Evolutionary conservation across 2,888 invertebrate genomes (phyloP).

Genomic region (Agriopis marginaria): DNA sequence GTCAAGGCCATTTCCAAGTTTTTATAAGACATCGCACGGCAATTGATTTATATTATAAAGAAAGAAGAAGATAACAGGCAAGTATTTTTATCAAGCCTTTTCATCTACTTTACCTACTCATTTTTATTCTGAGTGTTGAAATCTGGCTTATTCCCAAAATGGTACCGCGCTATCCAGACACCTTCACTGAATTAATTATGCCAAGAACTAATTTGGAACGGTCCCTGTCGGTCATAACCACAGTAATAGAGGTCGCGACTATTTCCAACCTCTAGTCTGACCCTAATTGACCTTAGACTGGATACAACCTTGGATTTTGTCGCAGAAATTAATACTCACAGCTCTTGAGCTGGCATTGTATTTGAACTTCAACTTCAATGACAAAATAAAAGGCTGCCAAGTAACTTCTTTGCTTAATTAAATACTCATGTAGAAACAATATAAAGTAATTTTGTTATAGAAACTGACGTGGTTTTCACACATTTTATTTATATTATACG

Average conservation of each 20-base stretch:
- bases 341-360: conserved; percentile 4
- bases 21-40: too few relatives aligned
- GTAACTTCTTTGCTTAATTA: too few relatives aligned
- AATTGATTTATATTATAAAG: not conserved
- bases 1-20: too few relatives aligned
- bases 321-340: conserved; percentile 12
- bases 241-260: conserved; percentile 40
- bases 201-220: conserved; percentile 31
- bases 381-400: not conserved
- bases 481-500: too few relatives aligned
- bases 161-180: conserved; percentile 6
- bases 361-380: conserved; percentile 5
- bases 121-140: conserved; percentile 5
- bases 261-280: conserved; percentile 40
- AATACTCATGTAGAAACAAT: too few relatives aligned
- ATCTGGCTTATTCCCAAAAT: conserved; percentile 20
- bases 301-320: conserved; percentile 33
- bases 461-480: too few relatives aligned
- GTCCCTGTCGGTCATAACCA: conserved; percentile 36
- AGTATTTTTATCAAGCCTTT: not conserved
- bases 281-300: conserved; percentile 42
- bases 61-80: not conserved
- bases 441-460: too few relatives aligned
- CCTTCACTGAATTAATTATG: conserved; percentile 34
- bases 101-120: not conserved